These are phyloP conservation scores for Chaenogobius annularis DNA, from an alignment of 2,113 vertebrate species.

Conservation along the genomic window DNA sequence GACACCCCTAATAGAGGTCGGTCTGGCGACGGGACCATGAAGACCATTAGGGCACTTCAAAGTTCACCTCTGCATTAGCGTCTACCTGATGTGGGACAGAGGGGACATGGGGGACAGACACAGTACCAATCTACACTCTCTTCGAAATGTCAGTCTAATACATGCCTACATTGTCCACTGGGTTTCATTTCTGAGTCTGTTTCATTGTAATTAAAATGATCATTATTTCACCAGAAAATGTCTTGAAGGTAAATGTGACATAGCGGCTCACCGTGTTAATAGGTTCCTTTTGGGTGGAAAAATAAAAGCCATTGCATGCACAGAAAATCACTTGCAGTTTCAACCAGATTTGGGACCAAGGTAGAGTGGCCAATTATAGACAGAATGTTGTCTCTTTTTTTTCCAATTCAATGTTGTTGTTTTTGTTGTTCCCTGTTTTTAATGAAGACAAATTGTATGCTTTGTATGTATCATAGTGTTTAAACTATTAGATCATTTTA, in stretches of 20 bases:
- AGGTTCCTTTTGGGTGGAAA: slow-evolving; percentile 46
- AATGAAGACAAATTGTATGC: neutral
- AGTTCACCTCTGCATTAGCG: slow-evolving; percentile 55
- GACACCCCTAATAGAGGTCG: slow-evolving; percentile 71
- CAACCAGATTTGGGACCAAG: no score
- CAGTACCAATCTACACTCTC: neutral
- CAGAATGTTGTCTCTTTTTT: neutral
- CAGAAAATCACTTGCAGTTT: no score
- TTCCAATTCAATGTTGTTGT: neutral
- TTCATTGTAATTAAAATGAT: no score
- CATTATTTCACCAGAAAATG: neutral
- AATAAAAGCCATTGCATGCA: slow-evolving; percentile 15
- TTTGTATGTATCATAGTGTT: no score
- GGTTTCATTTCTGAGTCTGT: neutral
- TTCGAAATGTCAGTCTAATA: neutral
- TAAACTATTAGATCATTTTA: no score
- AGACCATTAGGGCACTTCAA: slow-evolving; percentile 78
- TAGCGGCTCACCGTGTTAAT: slow-evolving; percentile 20
- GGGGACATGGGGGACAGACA: neutral
- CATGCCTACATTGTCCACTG: neutral
- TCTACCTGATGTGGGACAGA: neutral
- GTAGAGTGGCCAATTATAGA: slow-evolving; percentile 35
- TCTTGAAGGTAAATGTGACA: neutral
- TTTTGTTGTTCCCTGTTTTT: neutral
- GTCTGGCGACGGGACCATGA: slow-evolving; percentile 70